A percentile compares a stretch with the other conserved stretches of the same genome.
phyloP scores from a whole-genome alignment of 2,888 invertebrate genomes.

The Timema podura region DNA sequence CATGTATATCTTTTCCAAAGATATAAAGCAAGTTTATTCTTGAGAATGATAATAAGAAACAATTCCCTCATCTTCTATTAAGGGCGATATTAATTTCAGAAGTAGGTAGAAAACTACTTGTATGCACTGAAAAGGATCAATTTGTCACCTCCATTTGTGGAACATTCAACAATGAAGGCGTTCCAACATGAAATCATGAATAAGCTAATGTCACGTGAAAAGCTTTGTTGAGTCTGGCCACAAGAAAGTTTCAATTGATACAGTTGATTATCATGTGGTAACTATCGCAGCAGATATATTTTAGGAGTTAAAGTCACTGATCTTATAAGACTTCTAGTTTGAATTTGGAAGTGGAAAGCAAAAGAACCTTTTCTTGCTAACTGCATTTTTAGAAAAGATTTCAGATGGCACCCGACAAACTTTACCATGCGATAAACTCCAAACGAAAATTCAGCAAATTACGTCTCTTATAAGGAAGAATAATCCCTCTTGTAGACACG shows the following conservation, averaged over 20 bases:
- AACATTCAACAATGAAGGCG: conserved; percentile 4
- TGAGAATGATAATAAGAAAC: neutral
- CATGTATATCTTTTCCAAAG: neutral
- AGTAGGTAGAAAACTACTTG: neutral
- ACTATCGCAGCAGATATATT: conserved; percentile 1
- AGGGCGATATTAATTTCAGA: neutral
- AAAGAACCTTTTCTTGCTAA: neutral
- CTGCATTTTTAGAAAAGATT: neutral
- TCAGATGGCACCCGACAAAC: neutral
- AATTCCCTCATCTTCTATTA: too few species aligned
- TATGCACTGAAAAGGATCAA: conserved; percentile 8
- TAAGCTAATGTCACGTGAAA: conserved; percentile 4
- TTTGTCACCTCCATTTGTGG: neutral
- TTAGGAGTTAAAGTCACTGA: neutral
- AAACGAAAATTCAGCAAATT: neutral
- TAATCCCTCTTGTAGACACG: neutral
- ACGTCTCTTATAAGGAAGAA: neutral
- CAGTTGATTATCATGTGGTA: neutral
- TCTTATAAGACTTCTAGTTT: conserved; percentile 3
- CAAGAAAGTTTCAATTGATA: neutral
- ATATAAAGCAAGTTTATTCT: conserved; percentile 5
- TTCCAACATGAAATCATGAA: conserved; percentile 3
- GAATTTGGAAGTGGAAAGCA: neutral
- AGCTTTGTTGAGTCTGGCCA: neutral
- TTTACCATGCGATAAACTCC: neutral